phyloP scores from a whole-genome alignment of 2,797 vertebrate species.

The Galago senegalensis region DNA sequence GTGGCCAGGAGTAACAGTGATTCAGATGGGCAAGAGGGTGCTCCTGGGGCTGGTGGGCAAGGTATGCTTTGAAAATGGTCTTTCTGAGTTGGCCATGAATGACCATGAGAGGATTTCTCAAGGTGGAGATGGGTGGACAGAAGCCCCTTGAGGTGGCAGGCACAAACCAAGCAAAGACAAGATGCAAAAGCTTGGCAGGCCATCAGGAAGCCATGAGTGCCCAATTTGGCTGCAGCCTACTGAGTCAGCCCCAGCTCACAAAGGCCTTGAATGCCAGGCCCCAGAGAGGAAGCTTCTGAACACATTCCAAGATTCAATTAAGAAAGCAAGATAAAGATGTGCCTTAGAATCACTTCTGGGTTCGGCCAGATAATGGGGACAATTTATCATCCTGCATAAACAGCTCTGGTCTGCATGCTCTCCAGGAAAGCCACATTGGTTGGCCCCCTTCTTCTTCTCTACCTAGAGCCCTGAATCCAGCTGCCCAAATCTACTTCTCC shows the following conservation, averaged over 20 bases:
- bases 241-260: neutral
- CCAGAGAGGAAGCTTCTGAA: slow-evolving; percentile 24
- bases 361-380: neutral
- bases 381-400: neutral
- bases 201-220: neutral
- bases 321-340: neutral
- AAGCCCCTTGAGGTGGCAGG: neutral
- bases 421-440: neutral
- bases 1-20: neutral
- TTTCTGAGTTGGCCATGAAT: neutral
- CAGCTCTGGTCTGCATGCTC: neutral
- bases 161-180: neutral
- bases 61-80: neutral
- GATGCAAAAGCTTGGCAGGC: neutral
- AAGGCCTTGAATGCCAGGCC: neutral
- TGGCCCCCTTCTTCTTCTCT: accelerated
- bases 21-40: neutral
- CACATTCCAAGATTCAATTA: neutral
- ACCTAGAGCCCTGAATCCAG: neutral
- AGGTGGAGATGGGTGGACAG: neutral
- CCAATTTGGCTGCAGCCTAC: neutral
- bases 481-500: neutral
- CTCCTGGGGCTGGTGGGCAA: neutral
- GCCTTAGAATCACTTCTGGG: neutral
- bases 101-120: neutral